Base-by-base conservation (phyloP, 2,797 vertebrate species). In the Coranthus polyacanthus region DNA sequence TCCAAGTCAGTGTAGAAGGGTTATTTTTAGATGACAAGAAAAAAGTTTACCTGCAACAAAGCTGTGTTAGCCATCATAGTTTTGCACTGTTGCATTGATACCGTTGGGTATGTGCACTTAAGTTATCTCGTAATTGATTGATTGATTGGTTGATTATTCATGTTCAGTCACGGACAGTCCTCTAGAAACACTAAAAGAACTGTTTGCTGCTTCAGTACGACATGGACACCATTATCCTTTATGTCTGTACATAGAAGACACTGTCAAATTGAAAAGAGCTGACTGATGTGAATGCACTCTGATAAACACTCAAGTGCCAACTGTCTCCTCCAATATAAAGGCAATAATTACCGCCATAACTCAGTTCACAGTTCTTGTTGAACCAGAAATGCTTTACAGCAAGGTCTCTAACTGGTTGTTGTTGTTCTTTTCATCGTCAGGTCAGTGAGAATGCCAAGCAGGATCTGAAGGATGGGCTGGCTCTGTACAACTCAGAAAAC, bases 391-490 rank as follows among this genome's bases (percentile, higher is more conserved):
- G 1, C 15, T 49, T 44, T 36, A 16, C 46, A 67, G 9, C 12
- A 44, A 39, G 26, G 39, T 62, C 18, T 58, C 39, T 72, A 39
- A 73, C 68, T 55, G 24, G 38, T 41, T 29, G 18, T 11, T 61
- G 18, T 66, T 68, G 46, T 49, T 3, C 41, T 53, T 53, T 45
- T 61, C 17, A 0, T 83, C 70, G 51, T 7, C 91, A 99, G 98
- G 96, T 99, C 83, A 96, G 94, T 20, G 96, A 98, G 79, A 98
- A 97, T 0, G 98, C 97, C 47, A 97, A 96, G 89, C 92, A 95
- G 86, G 98, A 99, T 82, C 81, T 99, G 87, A 99, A 97, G 83
- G 96, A 98, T 4, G 98, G 98, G 3, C 94, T 99, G 75, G 92
- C 93, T 75, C 94, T 99, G 2, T 99, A 99, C 90, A 96, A 97